Conservation (phyloP, 2,797 vertebrate genomes). For the Gastrophryne carolinensis region DNA sequence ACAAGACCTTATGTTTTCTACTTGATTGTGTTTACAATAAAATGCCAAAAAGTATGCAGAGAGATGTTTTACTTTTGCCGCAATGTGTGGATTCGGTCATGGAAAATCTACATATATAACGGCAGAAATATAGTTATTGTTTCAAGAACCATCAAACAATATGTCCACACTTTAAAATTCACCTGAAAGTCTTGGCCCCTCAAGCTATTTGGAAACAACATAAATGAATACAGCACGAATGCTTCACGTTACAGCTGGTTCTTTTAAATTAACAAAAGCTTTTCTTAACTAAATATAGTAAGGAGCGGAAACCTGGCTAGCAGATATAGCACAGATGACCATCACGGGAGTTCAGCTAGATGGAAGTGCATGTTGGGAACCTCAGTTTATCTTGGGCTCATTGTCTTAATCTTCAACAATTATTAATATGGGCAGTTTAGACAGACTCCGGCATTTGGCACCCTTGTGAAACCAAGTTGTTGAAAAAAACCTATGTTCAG, state of each 20-base stretch:
- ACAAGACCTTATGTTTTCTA: not conserved
- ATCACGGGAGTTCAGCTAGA: too few species aligned
- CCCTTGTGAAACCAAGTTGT: too few species aligned
- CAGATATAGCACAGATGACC: not conserved
- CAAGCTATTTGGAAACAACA: not conserved
- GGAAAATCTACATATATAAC: not conserved
- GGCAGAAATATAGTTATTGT: too few species aligned
- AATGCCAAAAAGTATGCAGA: constrained; percentile 4
- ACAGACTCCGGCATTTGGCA: too few species aligned
- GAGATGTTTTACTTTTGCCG: not conserved
- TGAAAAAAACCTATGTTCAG: too few species aligned
- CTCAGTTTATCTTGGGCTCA: too few species aligned
- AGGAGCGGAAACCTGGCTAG: not conserved
- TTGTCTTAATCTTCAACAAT: too few species aligned
- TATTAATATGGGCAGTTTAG: too few species aligned
- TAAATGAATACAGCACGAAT: not conserved
- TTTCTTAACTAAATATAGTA: not conserved
- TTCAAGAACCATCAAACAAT: not conserved
- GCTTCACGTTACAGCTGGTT: not conserved
- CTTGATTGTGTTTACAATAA: constrained; percentile 32
- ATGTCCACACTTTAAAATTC: not conserved
- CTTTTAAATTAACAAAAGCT: not conserved
- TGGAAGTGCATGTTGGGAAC: too few species aligned
- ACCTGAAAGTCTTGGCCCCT: not conserved
- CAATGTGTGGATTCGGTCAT: not conserved